Evolutionary conservation across 1,140 invertebrate species (phyloP).

Genomic region (Zaprionus capensis): DNA sequence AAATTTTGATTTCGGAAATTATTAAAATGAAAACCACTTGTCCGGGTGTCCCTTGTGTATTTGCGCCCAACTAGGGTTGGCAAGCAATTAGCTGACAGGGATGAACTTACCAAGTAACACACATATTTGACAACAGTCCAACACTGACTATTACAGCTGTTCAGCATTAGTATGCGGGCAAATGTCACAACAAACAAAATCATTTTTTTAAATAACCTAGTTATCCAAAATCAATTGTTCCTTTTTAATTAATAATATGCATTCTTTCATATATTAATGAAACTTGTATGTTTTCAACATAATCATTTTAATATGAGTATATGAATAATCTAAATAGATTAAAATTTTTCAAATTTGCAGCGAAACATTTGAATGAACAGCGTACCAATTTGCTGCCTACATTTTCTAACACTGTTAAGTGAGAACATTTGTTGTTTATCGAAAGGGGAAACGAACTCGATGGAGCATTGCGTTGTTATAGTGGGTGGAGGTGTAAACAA

Average conservation of each 20-base stretch:
- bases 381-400: constrained; percentile 4
- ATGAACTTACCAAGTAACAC: neutral
- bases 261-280: neutral
- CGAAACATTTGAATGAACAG: neutral
- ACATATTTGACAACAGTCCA: neutral
- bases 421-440: neutral
- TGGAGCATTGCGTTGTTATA: constrained; percentile 1
- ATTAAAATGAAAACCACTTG: constrained; percentile 17
- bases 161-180: neutral
- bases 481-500: constrained; percentile 37
- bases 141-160: constrained; percentile 1
- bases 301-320: too few relatives aligned
- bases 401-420: constrained; percentile 15
- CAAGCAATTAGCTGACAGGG: constrained; percentile 1
- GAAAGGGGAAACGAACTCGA: neutral
- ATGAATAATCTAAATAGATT: too few relatives aligned
- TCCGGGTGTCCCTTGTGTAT: constrained; percentile 34
- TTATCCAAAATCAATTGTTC: neutral
- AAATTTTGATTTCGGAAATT: constrained; percentile 5
- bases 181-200: neutral
- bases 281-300: too few relatives aligned
- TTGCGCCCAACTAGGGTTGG: constrained; percentile 38
- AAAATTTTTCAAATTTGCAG: neutral
- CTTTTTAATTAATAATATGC: neutral
- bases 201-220: neutral